Base-by-base conservation (phyloP, 2,797 vertebrate species). In the Melanotaenia maccullochi region DNA sequence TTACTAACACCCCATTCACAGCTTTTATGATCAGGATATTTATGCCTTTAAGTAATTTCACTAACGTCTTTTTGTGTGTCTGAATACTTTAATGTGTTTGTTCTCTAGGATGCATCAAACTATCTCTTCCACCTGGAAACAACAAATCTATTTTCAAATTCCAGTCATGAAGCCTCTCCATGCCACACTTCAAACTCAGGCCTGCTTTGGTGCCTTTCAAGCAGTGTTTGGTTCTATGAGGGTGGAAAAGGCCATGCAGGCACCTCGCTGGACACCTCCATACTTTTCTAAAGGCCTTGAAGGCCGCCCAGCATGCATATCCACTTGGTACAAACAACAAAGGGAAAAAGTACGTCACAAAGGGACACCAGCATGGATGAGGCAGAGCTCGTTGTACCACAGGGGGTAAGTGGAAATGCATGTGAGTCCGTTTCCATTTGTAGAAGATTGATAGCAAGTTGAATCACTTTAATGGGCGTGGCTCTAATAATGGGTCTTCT, bases 291-390 rank as follows among this genome's bases (percentile, higher is more conserved):
- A 87, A 89, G 81, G 78, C 77, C 77, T 83, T 61, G 76, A 83
- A 86, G 77, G 81, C 85, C 44, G 51, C 86, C 47, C 87, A 88
- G 87, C 87, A 71, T 79, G 87, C 28, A 77, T 47, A 67, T 84
- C 73, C 78, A 77, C 66, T 79, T 78, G 22, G 73, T 40, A 25
- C 36, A 58, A 80, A 89, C 87, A 84, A 89, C 81, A 90, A 87
- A 91, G 75, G 12, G 64, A 40, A 16, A 6, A 73, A 36, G 57
- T 71, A 78, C 42, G 30, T 87, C 89, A 86, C 83, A 85, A 79
- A 84, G 71, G 61, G 62, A 83, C 71, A 57, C 47, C 49, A 54
- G 70, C 49, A 1, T 33, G 60, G 79, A 33, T 0, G 40, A 67
- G 74, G 51, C 6, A n/a, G 66, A 51, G 70, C 72, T 76, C 7